These are phyloP conservation scores for Amblyteles armatorius DNA, from an alignment of 2,888 invertebrate genomes.

Conservation along the genomic window DNA sequence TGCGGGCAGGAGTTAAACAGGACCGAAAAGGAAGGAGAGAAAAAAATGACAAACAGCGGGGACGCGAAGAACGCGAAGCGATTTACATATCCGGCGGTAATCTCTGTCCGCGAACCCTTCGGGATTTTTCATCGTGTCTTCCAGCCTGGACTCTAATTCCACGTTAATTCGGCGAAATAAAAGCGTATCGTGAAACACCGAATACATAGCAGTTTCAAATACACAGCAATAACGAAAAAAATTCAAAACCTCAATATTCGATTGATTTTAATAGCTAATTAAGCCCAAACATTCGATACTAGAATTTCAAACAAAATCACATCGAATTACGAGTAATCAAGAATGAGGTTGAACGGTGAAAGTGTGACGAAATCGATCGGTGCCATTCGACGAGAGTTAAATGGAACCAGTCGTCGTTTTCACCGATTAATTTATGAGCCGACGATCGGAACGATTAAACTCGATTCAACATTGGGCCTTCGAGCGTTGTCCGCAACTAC, in stretches of 20 bases:
- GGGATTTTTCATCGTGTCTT: conserved; percentile 30
- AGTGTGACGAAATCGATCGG: conserved; percentile 7
- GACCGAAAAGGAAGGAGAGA: conserved; percentile 75
- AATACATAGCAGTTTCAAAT: not conserved
- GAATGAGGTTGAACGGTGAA: conserved; percentile 26
- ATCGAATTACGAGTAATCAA: conserved; percentile 29
- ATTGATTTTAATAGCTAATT: conserved; percentile 3
- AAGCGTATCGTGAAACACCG: not conserved
- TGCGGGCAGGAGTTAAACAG: conserved; percentile 61
- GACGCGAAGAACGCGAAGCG: conserved; percentile 72
- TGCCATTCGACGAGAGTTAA: conserved; percentile 15
- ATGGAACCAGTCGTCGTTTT: conserved; percentile 1
- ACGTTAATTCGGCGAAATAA: conserved; percentile 57
- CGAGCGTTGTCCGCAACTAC: conserved; percentile 14
- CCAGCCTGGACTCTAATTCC: conserved; percentile 69
- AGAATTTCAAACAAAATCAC: conserved; percentile 15
- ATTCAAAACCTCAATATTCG: not conserved
- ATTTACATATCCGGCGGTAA: conserved; percentile 78
- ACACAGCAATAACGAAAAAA: not conserved
- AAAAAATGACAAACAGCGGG: conserved; percentile 79
- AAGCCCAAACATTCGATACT: conserved; percentile 14
- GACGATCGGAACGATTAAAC: conserved; percentile 75
- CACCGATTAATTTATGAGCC: conserved; percentile 42
- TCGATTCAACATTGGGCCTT: conserved; percentile 75
- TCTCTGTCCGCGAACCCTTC: conserved; percentile 66